These are phyloP conservation scores for Himalopsyche tibetana DNA, from an alignment of 2,888 invertebrate genomes.

Conservation along the genomic window DNA sequence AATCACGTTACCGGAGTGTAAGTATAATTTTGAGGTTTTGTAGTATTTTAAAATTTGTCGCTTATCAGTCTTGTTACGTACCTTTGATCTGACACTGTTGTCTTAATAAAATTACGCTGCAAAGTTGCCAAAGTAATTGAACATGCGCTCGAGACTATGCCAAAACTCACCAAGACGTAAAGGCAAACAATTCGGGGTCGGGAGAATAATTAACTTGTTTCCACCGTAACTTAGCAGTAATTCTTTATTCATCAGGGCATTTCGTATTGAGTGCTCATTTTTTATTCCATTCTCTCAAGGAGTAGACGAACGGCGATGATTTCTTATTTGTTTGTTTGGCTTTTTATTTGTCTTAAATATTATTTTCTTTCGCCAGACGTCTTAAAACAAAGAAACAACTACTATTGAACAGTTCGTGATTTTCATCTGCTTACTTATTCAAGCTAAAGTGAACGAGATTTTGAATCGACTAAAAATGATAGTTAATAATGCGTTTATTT, in stretches of 20 bases:
- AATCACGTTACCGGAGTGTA: no score
- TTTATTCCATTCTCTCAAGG: background rate
- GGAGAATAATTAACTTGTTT: conserved; percentile 41
- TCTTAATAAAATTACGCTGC: conserved; percentile 25
- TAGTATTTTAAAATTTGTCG: background rate
- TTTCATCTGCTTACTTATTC: no score
- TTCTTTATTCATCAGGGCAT: conserved; percentile 34
- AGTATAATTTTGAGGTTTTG: no score
- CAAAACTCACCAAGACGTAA: conserved; percentile 42
- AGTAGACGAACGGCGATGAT: conserved; percentile 14
- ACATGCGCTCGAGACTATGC: conserved; percentile 13
- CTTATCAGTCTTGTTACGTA: background rate
- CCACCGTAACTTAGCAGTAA: conserved; percentile 28
- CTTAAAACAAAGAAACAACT: no score
- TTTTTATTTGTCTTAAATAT: conserved; percentile 3
- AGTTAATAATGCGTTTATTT: no score
- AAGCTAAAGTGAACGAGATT: no score
- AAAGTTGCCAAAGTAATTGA: conserved; percentile 25
- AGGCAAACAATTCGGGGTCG: conserved; percentile 32
- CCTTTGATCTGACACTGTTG: conserved; percentile 9
- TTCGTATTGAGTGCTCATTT: conserved; percentile 39
- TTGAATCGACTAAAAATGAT: no score
- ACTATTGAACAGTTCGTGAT: no score
- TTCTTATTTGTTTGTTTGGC: conserved; percentile 9
- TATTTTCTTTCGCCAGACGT: background rate